These are phyloP conservation scores for Drosophila pseudoobscura DNA, from an alignment of 1,140 invertebrate genomes.

Conservation along the genomic window DNA sequence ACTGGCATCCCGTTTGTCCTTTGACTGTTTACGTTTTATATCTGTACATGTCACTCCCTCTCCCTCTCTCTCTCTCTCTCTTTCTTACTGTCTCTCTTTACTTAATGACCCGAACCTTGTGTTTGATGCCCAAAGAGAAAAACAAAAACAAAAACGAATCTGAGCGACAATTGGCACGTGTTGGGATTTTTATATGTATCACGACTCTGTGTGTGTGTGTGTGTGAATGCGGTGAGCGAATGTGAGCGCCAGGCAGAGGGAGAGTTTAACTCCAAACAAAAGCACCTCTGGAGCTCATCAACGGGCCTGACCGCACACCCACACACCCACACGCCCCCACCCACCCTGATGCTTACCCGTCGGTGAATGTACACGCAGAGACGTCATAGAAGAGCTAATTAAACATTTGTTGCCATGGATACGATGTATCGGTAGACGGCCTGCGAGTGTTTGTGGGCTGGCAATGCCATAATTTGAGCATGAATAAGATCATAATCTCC, in stretches of 20 bases:
- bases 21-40: slow-evolving; percentile 20
- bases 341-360: too few species aligned
- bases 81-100: slow-evolving; percentile 28
- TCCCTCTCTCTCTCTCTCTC: neutral
- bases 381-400: slow-evolving; percentile 11
- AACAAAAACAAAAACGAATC: slow-evolving; percentile 15
- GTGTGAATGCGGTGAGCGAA: slow-evolving; percentile 1
- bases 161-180: slow-evolving; percentile 53
- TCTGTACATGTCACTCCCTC: neutral
- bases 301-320: neutral
- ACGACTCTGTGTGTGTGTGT: slow-evolving; percentile 1
- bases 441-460: neutral
- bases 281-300: neutral
- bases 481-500: too few species aligned
- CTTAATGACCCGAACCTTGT: slow-evolving; percentile 50
- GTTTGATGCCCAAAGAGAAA: slow-evolving; percentile 32
- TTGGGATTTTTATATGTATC: slow-evolving; percentile 43
- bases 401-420: slow-evolving; percentile 1
- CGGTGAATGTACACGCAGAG: neutral
- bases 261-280: slow-evolving; percentile 1
- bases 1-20: slow-evolving; percentile 25
- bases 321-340: too few species aligned
- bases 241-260: slow-evolving; percentile 2
- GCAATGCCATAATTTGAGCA: too few species aligned
- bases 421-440: too few species aligned